Percentiles rank a stretch among this genome's conserved stretches.
Evolutionary conservation across 1,140 invertebrate genomes (phyloP).

Genomic region (Pissodes strobi): DNA sequence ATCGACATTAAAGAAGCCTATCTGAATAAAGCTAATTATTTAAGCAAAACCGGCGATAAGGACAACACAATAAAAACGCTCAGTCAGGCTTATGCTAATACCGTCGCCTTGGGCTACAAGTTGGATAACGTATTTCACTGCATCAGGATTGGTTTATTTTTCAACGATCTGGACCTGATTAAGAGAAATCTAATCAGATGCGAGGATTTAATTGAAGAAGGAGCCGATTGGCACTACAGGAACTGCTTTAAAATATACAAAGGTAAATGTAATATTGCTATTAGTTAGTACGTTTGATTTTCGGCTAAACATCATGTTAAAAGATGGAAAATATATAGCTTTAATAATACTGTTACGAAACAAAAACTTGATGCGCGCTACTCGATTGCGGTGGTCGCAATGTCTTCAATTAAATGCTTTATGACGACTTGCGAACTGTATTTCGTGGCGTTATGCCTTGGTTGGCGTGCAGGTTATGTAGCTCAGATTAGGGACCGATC

Average conservation of each 20-base stretch:
- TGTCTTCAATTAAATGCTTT: too few relatives aligned
- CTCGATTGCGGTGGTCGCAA: too few relatives aligned
- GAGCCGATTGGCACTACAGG: constrained; percentile 96
- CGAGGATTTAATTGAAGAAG: constrained; percentile 81
- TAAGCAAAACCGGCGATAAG: constrained; percentile 96
- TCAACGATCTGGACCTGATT: constrained; percentile 75
- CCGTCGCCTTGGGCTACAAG: constrained; percentile 83
- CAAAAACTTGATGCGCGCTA: too few relatives aligned
- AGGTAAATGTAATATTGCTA: too few relatives aligned
- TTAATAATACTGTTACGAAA: too few relatives aligned
- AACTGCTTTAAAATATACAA: constrained; percentile 93
- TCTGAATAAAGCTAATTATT: constrained; percentile 87
- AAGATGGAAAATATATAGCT: too few relatives aligned
- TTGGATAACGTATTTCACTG: constrained; percentile 89
- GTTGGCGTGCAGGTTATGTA: too few relatives aligned
- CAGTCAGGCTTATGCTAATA: constrained; percentile 86
- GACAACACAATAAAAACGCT: constrained; percentile 70
- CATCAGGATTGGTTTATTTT: constrained; percentile 87
- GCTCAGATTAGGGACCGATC: too few relatives aligned
- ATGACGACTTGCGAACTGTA: too few relatives aligned
- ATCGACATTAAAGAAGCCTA: constrained; percentile 85
- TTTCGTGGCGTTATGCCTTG: too few relatives aligned
- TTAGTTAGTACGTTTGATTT: too few relatives aligned
- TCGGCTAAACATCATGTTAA: too few relatives aligned
- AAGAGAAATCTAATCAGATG: constrained; percentile 25